phyloP scores from a whole-genome alignment of 2,797 vertebrate genomes.

The Heterohyrax brucei region DNA sequence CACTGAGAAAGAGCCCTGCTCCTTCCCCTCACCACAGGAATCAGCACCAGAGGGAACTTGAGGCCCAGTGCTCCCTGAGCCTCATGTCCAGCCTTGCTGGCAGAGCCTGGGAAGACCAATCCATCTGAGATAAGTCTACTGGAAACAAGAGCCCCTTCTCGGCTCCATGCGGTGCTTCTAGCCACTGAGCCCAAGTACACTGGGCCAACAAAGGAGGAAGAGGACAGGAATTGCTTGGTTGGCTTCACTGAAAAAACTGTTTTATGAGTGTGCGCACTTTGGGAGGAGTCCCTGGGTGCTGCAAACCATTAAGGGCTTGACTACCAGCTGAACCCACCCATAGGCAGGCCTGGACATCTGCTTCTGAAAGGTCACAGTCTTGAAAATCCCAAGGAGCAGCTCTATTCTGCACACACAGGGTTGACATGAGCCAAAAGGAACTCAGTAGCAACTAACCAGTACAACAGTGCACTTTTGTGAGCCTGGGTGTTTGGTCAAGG shows the following conservation, averaged over 20 bases:
- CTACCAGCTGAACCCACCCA: background rate
- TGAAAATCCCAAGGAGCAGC: background rate
- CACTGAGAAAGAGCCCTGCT: background rate
- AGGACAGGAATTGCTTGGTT: background rate
- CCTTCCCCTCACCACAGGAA: background rate
- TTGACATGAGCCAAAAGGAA: background rate
- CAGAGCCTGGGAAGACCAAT: background rate
- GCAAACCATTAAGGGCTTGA: background rate
- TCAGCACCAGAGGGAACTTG: constrained; percentile 42
- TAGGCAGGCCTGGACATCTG: background rate
- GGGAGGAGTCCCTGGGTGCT: background rate
- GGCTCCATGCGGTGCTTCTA: background rate
- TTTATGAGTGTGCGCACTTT: background rate
- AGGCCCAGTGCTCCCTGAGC: background rate
- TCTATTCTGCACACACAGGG: background rate
- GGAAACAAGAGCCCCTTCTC: background rate
- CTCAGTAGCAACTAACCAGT: no score
- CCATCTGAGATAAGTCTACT: background rate
- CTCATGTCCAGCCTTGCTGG: constrained; percentile 6
- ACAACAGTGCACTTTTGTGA: background rate
- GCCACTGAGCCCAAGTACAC: background rate
- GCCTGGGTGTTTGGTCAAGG: background rate
- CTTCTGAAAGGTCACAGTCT: background rate
- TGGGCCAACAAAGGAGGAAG: background rate
- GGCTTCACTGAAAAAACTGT: background rate